phyloP scores from a whole-genome alignment of 2,888 invertebrate species.

The Netelia fuscicornis region DNA sequence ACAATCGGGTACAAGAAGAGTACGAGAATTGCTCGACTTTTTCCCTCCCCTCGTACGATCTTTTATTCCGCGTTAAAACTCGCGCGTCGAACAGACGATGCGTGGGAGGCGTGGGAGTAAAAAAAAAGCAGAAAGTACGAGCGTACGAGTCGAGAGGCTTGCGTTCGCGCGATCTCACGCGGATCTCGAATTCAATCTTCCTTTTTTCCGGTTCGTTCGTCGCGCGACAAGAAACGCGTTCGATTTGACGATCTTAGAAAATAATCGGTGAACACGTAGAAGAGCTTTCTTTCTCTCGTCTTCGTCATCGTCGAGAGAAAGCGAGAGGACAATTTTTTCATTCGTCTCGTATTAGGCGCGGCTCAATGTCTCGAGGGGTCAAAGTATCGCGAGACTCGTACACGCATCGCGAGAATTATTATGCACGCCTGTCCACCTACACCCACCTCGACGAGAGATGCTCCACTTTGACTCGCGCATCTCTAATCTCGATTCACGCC shows the following conservation, averaged over 20 bases:
- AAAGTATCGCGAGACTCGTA: constrained; percentile 52
- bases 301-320: constrained; percentile 22
- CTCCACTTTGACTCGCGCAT: constrained; percentile 60
- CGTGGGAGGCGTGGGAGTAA: constrained; percentile 77
- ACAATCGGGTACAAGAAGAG: constrained; percentile 57
- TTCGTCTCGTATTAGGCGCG: constrained; percentile 65
- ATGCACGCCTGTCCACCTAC: constrained; percentile 80
- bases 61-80: constrained; percentile 62
- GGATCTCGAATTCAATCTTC: constrained; percentile 41
- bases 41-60: constrained; percentile 60
- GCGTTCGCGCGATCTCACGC: constrained; percentile 35
- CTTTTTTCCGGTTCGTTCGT: constrained; percentile 32
- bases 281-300: background rate
- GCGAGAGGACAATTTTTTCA: constrained; percentile 55
- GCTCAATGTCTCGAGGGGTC: constrained; percentile 40
- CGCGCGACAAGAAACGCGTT: constrained; percentile 41
- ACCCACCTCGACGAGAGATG: constrained; percentile 68
- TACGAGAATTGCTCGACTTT: constrained; percentile 78
- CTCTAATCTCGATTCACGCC: constrained; percentile 54
- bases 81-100: constrained; percentile 59
- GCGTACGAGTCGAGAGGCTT: constrained; percentile 49
- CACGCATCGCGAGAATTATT: constrained; percentile 57
- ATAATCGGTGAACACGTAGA: constrained; percentile 3
- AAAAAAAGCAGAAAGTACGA: constrained; percentile 58
- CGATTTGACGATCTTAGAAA: constrained; percentile 46